A percentile compares a stretch with the other conserved stretches of the same genome.
phyloP scores from a whole-genome alignment of 2,797 vertebrate species.

The Channa striata region DNA sequence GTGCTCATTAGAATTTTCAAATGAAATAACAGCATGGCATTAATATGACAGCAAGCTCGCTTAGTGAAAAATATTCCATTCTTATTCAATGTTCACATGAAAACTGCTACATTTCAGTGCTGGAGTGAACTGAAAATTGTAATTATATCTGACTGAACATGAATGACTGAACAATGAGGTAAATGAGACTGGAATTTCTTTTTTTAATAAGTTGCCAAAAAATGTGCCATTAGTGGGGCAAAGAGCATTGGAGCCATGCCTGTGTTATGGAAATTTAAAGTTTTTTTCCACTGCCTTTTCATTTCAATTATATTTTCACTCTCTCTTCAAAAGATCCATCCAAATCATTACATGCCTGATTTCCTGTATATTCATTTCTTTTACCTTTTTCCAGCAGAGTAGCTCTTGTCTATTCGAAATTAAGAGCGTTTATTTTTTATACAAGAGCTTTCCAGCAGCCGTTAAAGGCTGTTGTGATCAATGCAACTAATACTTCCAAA shows the following conservation, averaged over 20 bases:
- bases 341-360: constrained; percentile 44
- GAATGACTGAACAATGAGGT: constrained; percentile 31
- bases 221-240: constrained; percentile 14
- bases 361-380: constrained; percentile 31
- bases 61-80: constrained; percentile 2
- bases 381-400: constrained; percentile 17
- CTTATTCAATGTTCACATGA: neutral
- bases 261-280: neutral
- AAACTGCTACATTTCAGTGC: neutral
- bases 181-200: constrained; percentile 14
- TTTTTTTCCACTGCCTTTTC: constrained; percentile 17
- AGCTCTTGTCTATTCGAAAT: constrained; percentile 9
- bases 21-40: neutral
- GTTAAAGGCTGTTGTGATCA: neutral
- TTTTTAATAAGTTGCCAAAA: constrained; percentile 1
- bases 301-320: constrained; percentile 19
- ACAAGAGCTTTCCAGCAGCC: neutral
- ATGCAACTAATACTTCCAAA: neutral
- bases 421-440: constrained; percentile 10
- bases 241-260: constrained; percentile 14
- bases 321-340: constrained; percentile 31
- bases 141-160: constrained; percentile 38
- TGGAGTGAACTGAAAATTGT: constrained; percentile 24
- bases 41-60: neutral
- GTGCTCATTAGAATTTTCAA: constrained; percentile 11